Evolutionary conservation across 2,888 invertebrate genomes (phyloP).

Genomic region (Phengaris alcon): DNA sequence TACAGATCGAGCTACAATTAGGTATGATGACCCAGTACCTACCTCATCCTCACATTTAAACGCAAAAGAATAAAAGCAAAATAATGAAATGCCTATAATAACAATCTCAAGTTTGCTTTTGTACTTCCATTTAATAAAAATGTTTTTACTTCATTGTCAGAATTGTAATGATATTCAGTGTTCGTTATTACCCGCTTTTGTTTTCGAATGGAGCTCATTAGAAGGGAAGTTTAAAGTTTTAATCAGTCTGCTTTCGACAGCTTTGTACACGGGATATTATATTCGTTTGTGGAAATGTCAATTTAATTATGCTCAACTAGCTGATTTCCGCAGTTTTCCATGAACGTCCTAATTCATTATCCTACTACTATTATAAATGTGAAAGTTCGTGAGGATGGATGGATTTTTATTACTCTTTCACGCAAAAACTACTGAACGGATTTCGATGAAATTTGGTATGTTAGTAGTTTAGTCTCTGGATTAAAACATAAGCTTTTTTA

Average conservation of each 20-base stretch:
- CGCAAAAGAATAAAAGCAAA: not conserved
- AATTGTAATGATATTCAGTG: not conserved
- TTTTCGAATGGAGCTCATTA: not conserved
- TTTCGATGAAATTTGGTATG: no score
- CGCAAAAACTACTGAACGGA: no score
- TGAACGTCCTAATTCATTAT: no score
- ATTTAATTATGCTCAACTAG: not conserved
- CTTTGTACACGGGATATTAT: not conserved
- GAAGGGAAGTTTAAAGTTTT: not conserved
- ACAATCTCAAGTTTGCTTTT: not conserved
- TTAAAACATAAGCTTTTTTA: no score
- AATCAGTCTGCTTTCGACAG: not conserved
- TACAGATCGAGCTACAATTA: no score
- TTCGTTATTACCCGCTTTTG: constrained; percentile 3
- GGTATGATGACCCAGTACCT: no score
- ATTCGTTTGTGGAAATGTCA: not conserved
- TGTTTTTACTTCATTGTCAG: not conserved
- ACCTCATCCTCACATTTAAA: no score
- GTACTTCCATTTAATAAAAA: not conserved
- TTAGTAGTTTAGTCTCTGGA: no score
- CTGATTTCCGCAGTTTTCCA: no score
- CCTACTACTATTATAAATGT: no score
- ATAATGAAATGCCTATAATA: not conserved
- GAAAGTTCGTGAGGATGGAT: no score
- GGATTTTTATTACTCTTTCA: no score